Conservation (phyloP, 2,797 vertebrate species). For the Melanogrammus aeglefinus region DNA sequence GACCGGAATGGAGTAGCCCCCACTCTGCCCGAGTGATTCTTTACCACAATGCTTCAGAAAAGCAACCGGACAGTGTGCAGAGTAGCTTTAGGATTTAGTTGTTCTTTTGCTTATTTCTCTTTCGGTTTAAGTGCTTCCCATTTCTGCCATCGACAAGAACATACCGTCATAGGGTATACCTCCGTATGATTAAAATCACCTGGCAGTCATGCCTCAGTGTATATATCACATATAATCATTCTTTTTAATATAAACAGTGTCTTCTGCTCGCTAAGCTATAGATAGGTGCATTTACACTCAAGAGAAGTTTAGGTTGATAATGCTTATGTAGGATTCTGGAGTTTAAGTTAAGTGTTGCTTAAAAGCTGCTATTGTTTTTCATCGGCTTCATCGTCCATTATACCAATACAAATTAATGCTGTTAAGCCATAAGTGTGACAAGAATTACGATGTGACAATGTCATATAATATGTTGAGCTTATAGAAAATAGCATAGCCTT, state of each 20-base stretch:
- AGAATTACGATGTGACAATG: not conserved
- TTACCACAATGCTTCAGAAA: not conserved
- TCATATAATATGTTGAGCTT: not conserved
- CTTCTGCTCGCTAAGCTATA: not conserved
- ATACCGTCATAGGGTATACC: not conserved
- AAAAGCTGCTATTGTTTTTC: not conserved
- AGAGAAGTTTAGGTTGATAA: not conserved
- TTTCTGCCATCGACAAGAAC: not conserved
- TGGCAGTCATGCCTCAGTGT: not conserved
- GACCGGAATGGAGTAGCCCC: not conserved
- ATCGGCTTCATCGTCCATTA: not conserved
- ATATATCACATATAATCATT: not conserved
- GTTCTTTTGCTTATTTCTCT: not conserved
- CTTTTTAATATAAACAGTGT: not conserved
- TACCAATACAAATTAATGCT: not conserved
- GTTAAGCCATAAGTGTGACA: not conserved
- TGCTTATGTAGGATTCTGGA: not conserved
- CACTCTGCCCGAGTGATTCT: not conserved
- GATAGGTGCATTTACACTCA: not conserved
- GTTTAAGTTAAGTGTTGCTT: not conserved
- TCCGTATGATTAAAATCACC: not conserved
- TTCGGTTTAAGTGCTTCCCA: not conserved
- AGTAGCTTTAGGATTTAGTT: not conserved
- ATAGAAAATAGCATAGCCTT: not conserved
- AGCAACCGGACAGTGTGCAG: not conserved